Conservation (phyloP, 2,113 vertebrate genomes). For the Bos indicus region DNA sequence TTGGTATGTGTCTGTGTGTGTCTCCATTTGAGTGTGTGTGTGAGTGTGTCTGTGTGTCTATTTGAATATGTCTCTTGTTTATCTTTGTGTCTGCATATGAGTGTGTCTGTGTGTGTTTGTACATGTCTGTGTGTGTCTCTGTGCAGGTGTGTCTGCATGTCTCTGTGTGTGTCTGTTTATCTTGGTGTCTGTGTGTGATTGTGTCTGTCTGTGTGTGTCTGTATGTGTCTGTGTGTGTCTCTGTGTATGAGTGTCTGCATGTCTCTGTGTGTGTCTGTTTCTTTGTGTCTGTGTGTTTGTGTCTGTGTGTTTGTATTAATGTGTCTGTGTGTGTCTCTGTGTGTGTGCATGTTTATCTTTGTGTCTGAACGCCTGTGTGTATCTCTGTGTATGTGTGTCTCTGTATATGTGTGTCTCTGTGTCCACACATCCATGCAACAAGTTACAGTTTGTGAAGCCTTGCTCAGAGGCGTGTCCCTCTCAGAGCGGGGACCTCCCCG, state of each 20-base stretch:
- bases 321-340: not conserved
- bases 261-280: not conserved
- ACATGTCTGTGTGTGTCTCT: not conserved
- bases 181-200: not conserved
- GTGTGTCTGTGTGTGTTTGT: not conserved
- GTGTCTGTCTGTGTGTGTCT: not conserved
- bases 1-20: not conserved
- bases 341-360: not conserved
- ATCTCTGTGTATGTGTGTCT: not conserved
- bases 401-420: not conserved
- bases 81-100: not conserved
- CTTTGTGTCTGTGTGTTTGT: not conserved
- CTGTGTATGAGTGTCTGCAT: not conserved
- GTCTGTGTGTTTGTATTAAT: not conserved
- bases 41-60: not conserved
- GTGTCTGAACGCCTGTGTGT: not conserved
- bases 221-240: not conserved
- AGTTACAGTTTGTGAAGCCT: not conserved
- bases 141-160: not conserved
- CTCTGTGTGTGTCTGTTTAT: not conserved
- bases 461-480: not conserved
- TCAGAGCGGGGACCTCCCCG: fast-evolving
- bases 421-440: not conserved
- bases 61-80: not conserved
- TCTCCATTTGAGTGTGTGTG: too few relatives aligned